These are phyloP conservation scores for Leptopilina syphax DNA, from an alignment of 2,888 invertebrate genomes.

Conservation along the genomic window DNA sequence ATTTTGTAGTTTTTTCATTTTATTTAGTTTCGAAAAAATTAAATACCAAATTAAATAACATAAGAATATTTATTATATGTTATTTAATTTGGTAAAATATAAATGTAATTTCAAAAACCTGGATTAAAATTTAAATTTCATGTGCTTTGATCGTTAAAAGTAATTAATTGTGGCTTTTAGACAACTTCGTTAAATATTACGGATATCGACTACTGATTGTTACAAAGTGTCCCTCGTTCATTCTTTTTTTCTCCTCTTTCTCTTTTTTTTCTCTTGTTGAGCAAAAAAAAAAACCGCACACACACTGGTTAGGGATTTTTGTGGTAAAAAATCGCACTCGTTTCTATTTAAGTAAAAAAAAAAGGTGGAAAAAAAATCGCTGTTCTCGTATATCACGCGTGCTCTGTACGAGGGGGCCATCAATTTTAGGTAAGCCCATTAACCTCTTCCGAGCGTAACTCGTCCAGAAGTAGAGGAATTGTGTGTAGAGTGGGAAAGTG, in stretches of 20 bases:
- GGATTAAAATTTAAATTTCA: neutral
- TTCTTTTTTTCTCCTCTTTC: neutral
- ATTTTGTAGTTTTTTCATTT: too few relatives aligned
- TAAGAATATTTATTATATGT: too few relatives aligned
- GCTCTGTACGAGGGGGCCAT: constrained; percentile 56
- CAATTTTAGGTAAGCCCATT: constrained; percentile 73
- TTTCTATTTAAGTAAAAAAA: constrained; percentile 32
- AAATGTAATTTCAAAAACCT: neutral
- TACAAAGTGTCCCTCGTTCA: neutral
- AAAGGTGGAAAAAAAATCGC: constrained; percentile 20
- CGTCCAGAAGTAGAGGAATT: constrained; percentile 44
- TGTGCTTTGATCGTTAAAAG: constrained; percentile 5
- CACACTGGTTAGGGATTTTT: constrained; percentile 29
- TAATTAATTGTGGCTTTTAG: constrained; percentile 20
- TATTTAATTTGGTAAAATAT: too few relatives aligned
- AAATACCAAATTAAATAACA: too few relatives aligned
- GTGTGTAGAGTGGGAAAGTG: constrained; percentile 45
- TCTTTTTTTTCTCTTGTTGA: neutral
- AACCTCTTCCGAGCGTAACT: constrained; percentile 63
- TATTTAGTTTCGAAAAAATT: too few relatives aligned
- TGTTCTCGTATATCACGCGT: constrained; percentile 31
- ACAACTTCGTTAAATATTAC: neutral
- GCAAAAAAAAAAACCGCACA: constrained; percentile 6
- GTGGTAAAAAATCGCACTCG: constrained; percentile 33
- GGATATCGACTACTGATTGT: constrained; percentile 17